Base-by-base conservation (phyloP, 92 coral and sea anemone species). In the Bergia sp. region DNA sequence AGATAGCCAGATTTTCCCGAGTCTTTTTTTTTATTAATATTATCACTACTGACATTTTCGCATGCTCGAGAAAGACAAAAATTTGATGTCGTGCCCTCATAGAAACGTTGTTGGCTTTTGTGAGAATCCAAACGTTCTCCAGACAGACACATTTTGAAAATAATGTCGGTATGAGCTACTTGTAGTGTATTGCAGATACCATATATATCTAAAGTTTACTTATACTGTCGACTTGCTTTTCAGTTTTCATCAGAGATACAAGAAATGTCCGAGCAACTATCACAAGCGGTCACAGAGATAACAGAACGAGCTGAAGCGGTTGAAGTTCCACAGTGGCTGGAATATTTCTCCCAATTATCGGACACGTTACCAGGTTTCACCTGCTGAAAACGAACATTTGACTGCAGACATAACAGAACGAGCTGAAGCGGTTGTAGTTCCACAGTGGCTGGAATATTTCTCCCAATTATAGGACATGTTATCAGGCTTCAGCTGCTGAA, bases 261-360 rank as follows among this genome's bases (percentile, higher is more conserved):
- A 71, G 65, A 84, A 37, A 69, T 45, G 58, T 84, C 87, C 43
- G 21, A 37, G 8, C 11, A 84, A 12, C 85, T 94, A 18, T 82
- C 92, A 55, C 88, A 85, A 37, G 75, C 92, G 49, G 85, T 94
- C 6, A 80, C 90, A n/a, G 85, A 71, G 77, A 53, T 89, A 37
- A 87, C 66, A 45, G 76, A 89, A 42, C 86, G 50, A 49, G 82
- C 92, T 38, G 89, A 85, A 73, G 53, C 86, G 49, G 79, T 87
- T 65, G 93, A 92, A 45, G 77, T 92, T 73, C 82, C 92, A 15
- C 88, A 77, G 58, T 94, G 97, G 97, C 75, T 94, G 44, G 94
- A 89, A 78, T 71, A 85, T 71, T 50, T 89, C 67, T 50, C 91
- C 45, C 91, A 91, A 71, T 36, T 84, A 84, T 71, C 87, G 8